These are phyloP conservation scores for Tachysurus fulvidraco DNA, from an alignment of 2,113 vertebrate species.

Conservation along the genomic window DNA sequence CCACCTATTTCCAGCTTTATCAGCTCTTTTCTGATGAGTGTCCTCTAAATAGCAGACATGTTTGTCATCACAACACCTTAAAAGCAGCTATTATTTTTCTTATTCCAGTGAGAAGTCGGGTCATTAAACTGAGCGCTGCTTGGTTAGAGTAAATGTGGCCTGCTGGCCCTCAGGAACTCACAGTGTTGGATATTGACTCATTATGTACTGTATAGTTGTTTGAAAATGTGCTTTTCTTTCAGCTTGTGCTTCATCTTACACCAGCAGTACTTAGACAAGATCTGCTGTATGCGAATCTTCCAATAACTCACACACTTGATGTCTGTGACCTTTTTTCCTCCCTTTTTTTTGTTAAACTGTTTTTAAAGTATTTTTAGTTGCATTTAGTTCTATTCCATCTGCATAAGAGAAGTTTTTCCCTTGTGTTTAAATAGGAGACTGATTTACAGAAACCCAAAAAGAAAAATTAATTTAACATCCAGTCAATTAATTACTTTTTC, in stretches of 20 bases:
- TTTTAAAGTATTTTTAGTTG: not conserved
- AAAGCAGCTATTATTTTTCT: not conserved
- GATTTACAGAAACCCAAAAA: slow-evolving; percentile 9
- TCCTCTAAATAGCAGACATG: slow-evolving; percentile 7
- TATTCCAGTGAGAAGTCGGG: slow-evolving; percentile 2
- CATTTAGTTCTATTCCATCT: not conserved
- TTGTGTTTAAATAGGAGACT: not conserved
- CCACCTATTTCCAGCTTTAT: slow-evolving; percentile 10
- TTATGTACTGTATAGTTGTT: not conserved
- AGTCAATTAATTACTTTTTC: slow-evolving; percentile 3
- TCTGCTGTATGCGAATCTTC: not conserved
- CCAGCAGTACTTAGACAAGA: not conserved
- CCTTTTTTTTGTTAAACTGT: not conserved
- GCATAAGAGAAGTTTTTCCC: not conserved
- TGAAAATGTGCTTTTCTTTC: not conserved
- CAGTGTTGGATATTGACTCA: not conserved
- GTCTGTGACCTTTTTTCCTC: not conserved
- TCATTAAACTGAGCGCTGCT: slow-evolving; percentile 4
- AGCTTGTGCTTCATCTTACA: not conserved
- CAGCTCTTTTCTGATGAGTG: slow-evolving; percentile 13
- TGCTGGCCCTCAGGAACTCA: not conserved
- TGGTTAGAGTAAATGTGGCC: not conserved
- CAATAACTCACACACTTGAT: not conserved
- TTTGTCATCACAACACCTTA: slow-evolving; percentile 6
- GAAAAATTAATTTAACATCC: not conserved